These are phyloP conservation scores for Endotricha flammealis DNA, from an alignment of 2,888 invertebrate genomes.

Conservation along the genomic window DNA sequence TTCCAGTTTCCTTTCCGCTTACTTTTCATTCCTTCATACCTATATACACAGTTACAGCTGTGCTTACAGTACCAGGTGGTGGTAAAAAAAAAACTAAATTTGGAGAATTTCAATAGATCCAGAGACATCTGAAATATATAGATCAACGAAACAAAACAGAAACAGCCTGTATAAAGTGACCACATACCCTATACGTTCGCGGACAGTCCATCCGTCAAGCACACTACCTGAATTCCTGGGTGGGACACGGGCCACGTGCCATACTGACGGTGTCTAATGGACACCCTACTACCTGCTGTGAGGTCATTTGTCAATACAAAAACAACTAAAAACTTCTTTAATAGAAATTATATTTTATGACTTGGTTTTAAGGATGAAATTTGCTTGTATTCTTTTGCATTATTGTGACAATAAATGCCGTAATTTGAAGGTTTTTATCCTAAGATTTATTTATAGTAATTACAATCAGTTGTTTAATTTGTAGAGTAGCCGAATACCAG, in stretches of 20 bases:
- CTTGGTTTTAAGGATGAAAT: background rate
- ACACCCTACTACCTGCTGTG: constrained; percentile 54
- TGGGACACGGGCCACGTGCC: constrained; percentile 40
- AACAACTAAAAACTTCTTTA: constrained; percentile 8
- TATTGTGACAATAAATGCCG: background rate
- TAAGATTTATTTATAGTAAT: constrained; percentile 16
- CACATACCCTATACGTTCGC: constrained; percentile 32
- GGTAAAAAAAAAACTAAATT: constrained; percentile 2
- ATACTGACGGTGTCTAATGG: constrained; percentile 47
- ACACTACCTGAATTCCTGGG: constrained; percentile 56
- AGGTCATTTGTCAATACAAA: constrained; percentile 55
- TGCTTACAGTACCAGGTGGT: too few species aligned
- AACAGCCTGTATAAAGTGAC: constrained; percentile 29
- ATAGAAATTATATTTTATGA: constrained; percentile 2
- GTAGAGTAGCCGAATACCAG: constrained; percentile 5
- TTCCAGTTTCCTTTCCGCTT: too few species aligned
- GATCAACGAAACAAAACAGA: constrained; percentile 11
- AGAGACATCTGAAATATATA: constrained; percentile 5
- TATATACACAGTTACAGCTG: too few species aligned
- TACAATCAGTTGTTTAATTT: constrained; percentile 16
- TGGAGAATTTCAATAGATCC: constrained; percentile 8
- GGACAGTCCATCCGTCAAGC: constrained; percentile 51
- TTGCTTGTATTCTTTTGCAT: background rate
- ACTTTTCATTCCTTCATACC: too few species aligned
- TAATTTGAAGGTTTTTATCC: constrained; percentile 6